These are phyloP conservation scores for Hylaea fasciaria DNA, from an alignment of 2,888 invertebrate species.

Conservation along the genomic window DNA sequence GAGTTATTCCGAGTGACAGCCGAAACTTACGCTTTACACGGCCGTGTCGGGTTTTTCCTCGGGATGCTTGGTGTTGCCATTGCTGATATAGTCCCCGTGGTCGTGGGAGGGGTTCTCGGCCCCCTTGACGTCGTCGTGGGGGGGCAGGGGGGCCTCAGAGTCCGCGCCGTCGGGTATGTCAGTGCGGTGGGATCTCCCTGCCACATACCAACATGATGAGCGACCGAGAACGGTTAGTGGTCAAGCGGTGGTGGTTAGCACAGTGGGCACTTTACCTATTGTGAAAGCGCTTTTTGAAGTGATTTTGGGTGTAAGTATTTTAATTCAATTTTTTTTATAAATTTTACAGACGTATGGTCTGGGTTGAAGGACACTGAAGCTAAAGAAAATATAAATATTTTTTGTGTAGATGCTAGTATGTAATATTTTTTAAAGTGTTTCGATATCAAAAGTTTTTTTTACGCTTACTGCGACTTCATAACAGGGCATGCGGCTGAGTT, in stretches of 20 bases:
- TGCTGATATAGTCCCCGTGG: constrained; percentile 86
- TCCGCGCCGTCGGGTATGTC: constrained; percentile 87
- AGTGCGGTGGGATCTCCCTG: constrained; percentile 86
- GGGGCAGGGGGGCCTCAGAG: constrained; percentile 86
- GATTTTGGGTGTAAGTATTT: background rate
- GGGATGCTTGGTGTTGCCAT: constrained; percentile 80
- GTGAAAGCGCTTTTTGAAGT: background rate
- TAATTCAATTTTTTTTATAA: background rate
- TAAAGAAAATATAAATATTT: too few relatives aligned
- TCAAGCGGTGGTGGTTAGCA: constrained; percentile 29
- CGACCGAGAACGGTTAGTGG: constrained; percentile 77
- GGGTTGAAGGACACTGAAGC: too few relatives aligned
- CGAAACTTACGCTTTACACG: constrained; percentile 61
- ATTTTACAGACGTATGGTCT: too few relatives aligned
- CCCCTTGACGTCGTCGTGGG: constrained; percentile 85
- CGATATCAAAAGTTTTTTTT: too few relatives aligned
- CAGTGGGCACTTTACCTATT: constrained; percentile 12
- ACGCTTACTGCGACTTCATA: too few relatives aligned
- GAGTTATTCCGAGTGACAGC: constrained; percentile 1
- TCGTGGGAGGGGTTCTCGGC: constrained; percentile 86
- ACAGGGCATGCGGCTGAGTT: too few relatives aligned
- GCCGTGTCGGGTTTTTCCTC: constrained; percentile 83
- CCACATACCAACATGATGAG: constrained; percentile 75
- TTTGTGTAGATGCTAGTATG: too few relatives aligned
- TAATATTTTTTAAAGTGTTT: too few relatives aligned